phyloP scores from a whole-genome alignment of 2,113 vertebrate species.

The Edolisoma coerulescens region DNA sequence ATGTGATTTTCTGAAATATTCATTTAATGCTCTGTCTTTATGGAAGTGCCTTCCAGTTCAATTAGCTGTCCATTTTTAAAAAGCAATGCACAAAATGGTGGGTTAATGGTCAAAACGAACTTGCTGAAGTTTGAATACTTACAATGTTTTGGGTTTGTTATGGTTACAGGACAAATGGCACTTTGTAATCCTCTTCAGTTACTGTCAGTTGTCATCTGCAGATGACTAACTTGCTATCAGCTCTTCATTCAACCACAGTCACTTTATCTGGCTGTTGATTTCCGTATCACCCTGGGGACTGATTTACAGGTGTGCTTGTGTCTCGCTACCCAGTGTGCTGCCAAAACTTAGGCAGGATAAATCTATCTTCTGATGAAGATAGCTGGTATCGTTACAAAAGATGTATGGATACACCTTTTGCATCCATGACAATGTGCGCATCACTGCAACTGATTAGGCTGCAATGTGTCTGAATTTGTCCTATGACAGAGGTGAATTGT shows the following conservation, averaged over 20 bases:
- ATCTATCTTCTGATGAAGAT: neutral
- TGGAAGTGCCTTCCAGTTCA: neutral
- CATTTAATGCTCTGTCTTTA: neutral
- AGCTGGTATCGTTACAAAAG: neutral
- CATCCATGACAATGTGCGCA: neutral
- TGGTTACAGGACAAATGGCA: neutral
- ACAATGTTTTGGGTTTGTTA: neutral
- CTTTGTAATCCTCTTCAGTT: neutral
- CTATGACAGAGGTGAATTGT: neutral
- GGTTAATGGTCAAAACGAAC: neutral
- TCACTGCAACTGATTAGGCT: neutral
- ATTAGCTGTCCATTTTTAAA: neutral
- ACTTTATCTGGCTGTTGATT: neutral
- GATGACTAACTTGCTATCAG: neutral
- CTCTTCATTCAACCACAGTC: neutral
- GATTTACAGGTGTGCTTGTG: neutral
- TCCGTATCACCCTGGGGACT: neutral
- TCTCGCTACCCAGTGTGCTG: accelerated
- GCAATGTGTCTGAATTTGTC: neutral
- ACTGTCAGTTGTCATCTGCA: neutral
- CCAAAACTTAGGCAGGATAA: neutral
- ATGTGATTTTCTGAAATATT: neutral
- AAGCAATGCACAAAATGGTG: neutral
- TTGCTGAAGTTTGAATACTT: neutral
- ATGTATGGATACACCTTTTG: neutral